Conservation (phyloP, 2,888 invertebrate species). For the Eupithecia dodoneata region DNA sequence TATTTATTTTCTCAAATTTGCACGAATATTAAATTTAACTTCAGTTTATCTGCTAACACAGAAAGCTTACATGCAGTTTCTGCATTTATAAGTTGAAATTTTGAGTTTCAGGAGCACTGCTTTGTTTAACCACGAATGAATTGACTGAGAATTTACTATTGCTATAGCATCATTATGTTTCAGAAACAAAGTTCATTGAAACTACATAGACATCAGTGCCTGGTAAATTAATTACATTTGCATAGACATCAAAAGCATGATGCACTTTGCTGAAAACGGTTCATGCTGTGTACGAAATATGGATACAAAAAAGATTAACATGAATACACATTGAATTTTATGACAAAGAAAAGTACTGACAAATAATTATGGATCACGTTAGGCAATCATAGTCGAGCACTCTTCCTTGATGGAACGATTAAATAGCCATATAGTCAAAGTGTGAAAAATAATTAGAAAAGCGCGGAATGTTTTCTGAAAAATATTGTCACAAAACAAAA, state of each 20-base stretch:
- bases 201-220: conserved; percentile 59
- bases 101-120: conserved; percentile 46
- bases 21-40: conserved; percentile 51
- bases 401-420: conserved; percentile 64
- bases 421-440: conserved; percentile 61
- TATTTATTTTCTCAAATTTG: conserved; percentile 62
- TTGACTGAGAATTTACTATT: conserved; percentile 37
- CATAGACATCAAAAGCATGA: conserved; percentile 83
- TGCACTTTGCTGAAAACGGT: conserved; percentile 75
- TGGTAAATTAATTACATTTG: conserved; percentile 59
- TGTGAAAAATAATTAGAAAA: conserved; percentile 69
- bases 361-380: conserved; percentile 17
- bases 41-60: conserved; percentile 70
- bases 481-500: conserved; percentile 64
- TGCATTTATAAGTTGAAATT: conserved; percentile 51
- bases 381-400: conserved; percentile 55
- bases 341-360: conserved; percentile 73
- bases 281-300: conserved; percentile 77
- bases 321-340: conserved; percentile 57
- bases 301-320: conserved; percentile 63
- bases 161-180: conserved; percentile 36
- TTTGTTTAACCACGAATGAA: conserved; percentile 35
- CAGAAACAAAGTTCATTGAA: conserved; percentile 47
- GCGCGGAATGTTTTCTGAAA: conserved; percentile 64
- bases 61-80: conserved; percentile 80